Conservation (phyloP, 2,797 vertebrate genomes). For the Anas capensis region DNA sequence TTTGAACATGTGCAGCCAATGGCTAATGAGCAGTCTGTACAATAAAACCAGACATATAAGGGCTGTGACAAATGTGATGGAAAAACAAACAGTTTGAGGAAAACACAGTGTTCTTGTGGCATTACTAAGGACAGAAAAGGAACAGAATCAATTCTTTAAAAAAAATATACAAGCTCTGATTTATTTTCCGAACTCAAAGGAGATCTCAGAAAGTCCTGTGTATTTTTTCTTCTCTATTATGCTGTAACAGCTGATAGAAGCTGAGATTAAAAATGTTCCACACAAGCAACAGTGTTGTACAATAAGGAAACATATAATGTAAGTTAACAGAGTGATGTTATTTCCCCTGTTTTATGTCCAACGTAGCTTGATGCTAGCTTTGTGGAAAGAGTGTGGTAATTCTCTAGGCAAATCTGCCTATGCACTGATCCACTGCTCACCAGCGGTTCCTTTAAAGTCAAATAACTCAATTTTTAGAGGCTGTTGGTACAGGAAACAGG, state of each 20-base stretch:
- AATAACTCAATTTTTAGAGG: neutral
- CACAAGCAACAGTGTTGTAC: neutral
- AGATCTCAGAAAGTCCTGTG: neutral
- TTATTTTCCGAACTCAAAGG: neutral
- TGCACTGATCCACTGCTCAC: neutral
- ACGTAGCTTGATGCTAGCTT: neutral
- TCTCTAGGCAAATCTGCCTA: neutral
- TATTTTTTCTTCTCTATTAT: neutral
- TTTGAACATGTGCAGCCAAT: accelerated
- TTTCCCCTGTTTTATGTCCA: neutral
- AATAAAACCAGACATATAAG: neutral
- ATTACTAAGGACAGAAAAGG: neutral
- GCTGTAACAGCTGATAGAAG: neutral
- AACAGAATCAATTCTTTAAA: neutral
- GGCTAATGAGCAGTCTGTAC: neutral
- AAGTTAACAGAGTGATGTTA: neutral
- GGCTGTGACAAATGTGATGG: neutral
- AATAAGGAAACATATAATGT: neutral
- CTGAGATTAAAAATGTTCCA: neutral
- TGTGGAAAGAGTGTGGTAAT: neutral
- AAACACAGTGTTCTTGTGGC: neutral
- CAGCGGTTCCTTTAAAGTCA: neutral
- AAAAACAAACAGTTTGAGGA: neutral
- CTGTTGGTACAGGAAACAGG: neutral
- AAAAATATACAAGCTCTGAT: neutral